phyloP scores from a whole-genome alignment of 30 jellyfish, hydroid and myxozoan species.

The Cassiopea andromeda region DNA sequence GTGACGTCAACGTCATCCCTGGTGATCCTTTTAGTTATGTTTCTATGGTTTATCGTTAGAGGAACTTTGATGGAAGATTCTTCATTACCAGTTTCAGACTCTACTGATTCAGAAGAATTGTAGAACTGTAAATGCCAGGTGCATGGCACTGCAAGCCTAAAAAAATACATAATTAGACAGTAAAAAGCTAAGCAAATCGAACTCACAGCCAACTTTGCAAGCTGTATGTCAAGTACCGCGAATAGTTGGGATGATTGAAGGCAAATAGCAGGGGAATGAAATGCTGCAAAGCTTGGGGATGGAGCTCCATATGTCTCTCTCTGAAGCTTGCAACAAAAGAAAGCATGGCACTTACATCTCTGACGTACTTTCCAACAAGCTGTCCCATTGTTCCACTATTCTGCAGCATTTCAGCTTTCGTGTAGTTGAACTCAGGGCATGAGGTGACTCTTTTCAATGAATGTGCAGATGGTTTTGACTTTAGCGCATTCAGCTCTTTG shows the following conservation, averaged over 20 bases:
- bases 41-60: conserved; percentile 61
- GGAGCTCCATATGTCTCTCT: conserved; percentile 29
- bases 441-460: conserved; percentile 56
- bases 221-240: conserved; percentile 69
- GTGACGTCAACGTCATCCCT: conserved; percentile 43
- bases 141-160: too few species aligned
- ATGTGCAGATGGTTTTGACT: conserved; percentile 50
- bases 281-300: conserved; percentile 32
- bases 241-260: conserved; percentile 61
- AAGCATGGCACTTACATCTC: conserved; percentile 58
- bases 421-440: conserved; percentile 39
- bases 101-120: too few species aligned
- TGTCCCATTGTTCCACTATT: conserved; percentile 54
- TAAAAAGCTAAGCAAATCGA: too few species aligned
- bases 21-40: conserved; percentile 51
- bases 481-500: conserved; percentile 45
- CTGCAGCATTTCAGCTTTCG: conserved; percentile 61
- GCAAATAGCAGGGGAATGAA: conserved; percentile 63
- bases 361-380: conserved; percentile 48
- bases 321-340: conserved; percentile 65
- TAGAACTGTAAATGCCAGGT: too few species aligned
- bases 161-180: too few species aligned
- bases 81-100: conserved; percentile 55
- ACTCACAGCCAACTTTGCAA: too few species aligned
- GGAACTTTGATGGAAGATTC: conserved; percentile 46